phyloP scores from a whole-genome alignment of 2,797 vertebrate genomes.

The Pangasius djambal region DNA sequence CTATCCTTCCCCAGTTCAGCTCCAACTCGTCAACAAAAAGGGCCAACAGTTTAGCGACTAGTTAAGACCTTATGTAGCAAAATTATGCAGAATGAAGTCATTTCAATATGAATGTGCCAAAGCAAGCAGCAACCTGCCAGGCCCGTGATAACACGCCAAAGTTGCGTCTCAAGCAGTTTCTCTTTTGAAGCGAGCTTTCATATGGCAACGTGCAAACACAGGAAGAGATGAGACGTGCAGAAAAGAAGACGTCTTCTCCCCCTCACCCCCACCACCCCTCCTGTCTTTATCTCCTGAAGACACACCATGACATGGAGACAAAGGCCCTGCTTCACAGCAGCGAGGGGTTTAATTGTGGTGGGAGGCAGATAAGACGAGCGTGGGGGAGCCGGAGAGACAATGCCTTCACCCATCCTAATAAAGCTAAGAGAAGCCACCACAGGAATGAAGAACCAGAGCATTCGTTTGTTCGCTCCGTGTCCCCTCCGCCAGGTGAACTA shows the following conservation, averaged over 20 bases:
- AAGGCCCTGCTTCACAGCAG: slow-evolving; percentile 53
- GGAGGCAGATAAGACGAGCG: slow-evolving; percentile 54
- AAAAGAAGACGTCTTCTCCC: slow-evolving; percentile 47
- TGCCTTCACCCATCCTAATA: slow-evolving; percentile 58
- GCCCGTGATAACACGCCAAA: slow-evolving; percentile 60
- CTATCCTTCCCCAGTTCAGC: slow-evolving; percentile 25
- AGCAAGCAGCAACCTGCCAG: slow-evolving; percentile 60
- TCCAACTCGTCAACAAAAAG: slow-evolving; percentile 40
- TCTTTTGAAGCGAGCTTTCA: slow-evolving; percentile 61
- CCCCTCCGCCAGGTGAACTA: slow-evolving; percentile 42
- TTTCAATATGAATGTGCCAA: slow-evolving; percentile 56
- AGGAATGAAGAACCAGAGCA: slow-evolving; percentile 49
- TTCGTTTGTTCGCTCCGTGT: slow-evolving; percentile 11
- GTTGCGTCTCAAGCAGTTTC: slow-evolving; percentile 57
- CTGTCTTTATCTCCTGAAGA: slow-evolving; percentile 60
- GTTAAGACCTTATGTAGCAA: slow-evolving; percentile 53
- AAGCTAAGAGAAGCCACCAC: slow-evolving; percentile 47
- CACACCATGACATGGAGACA: slow-evolving; percentile 65
- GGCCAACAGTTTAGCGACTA: slow-evolving; percentile 39
- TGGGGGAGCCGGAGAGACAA: slow-evolving; percentile 54
- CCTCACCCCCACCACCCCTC: slow-evolving; percentile 41
- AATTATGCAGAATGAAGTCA: slow-evolving; percentile 52
- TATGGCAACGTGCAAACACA: slow-evolving; percentile 53
- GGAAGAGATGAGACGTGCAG: slow-evolving; percentile 55
- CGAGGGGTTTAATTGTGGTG: slow-evolving; percentile 58